Evolutionary conservation across 64 coral and sea anemone species (phyloP), one percentile per base, ranked within the genome.

Genomic region (Montipora cactus): DNA sequence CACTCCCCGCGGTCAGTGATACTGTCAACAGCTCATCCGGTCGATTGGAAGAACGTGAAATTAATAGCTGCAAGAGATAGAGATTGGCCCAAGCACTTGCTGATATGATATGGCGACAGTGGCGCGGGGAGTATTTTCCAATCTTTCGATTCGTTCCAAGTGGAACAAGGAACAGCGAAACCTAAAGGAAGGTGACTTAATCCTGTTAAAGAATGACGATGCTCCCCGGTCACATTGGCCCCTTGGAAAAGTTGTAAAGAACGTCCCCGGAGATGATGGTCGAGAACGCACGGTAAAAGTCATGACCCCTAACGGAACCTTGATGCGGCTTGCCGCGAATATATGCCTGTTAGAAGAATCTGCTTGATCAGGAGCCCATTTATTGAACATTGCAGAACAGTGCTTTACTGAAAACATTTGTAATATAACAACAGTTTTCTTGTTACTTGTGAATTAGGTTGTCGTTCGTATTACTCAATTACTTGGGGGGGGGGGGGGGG

Each of bases 91-190:
- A 90, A 14, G 49, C 45, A 5, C 1, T 90, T 3, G 70, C 72
- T 16, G 79, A 68, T 37, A 76, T 90, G 87, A 61, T 94, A 21
- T 89, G 92, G 86, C 61, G 45, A 5, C 15, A 86, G 10, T 94
- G 92, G 92, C 86, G 23, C 5, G 55, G 51, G 18, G 94, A 95
- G 25, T 91, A 91, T 5, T 16, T 51, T 79, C 93, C 4, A 77
- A 2, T 7, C 45, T 94, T 11, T 2, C 49, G 15, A 14, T n/a
- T 5, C 49, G 94, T 46, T 48, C 55, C 12, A 95, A 95, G 37
- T 92, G 89, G 94, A 73, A 83, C 19, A 21, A 73, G 6, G 37
- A 87, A 18, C 14, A 79, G 44, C 47, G 47, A 6, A 95, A 92
- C 15, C 58, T 92, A 1, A 59, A 50, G 23, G 68, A 59, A 19